These are phyloP conservation scores for Paedocypris micromegethes DNA, from an alignment of 2,797 vertebrate species.

Conservation along the genomic window DNA sequence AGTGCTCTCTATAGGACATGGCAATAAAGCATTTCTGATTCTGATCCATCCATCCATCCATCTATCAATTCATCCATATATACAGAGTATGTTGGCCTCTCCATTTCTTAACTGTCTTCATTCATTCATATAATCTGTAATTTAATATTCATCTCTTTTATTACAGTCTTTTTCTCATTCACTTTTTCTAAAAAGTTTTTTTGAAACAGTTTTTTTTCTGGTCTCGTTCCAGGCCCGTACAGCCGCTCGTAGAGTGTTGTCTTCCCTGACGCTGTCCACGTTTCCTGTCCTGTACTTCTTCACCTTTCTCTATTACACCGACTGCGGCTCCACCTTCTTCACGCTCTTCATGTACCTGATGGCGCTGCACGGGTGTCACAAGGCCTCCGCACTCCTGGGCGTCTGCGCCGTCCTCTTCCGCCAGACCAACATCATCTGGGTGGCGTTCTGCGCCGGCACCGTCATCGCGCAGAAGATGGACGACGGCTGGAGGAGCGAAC, in stretches of 20 bases:
- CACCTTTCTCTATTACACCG: slow-evolving; percentile 96
- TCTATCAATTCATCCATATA: no score
- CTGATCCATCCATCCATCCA: no score
- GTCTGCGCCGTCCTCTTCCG: slow-evolving; percentile 88
- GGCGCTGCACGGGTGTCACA: slow-evolving; percentile 89
- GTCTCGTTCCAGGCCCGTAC: slow-evolving; percentile 69
- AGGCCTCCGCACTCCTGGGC: slow-evolving; percentile 83
- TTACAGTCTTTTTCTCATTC: no score
- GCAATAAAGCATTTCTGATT: no score
- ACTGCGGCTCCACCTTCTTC: slow-evolving; percentile 92
- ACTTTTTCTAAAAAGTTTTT: no score
- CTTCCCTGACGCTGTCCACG: slow-evolving; percentile 76
- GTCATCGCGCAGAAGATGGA: slow-evolving; percentile 78
- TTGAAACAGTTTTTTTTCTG: no score
- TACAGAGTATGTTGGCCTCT: no score
- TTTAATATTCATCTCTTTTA: no score
- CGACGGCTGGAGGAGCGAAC: slow-evolving; percentile 79
- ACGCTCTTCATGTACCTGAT: slow-evolving; percentile 92
- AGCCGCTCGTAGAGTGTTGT: slow-evolving; percentile 76
- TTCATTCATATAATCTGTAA: no score
- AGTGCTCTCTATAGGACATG: no score
- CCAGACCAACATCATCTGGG: slow-evolving; percentile 94
- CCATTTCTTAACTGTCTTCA: no score
- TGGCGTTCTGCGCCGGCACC: slow-evolving; percentile 85
- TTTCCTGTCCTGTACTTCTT: slow-evolving; percentile 97